Base-by-base conservation (phyloP, 2,888 invertebrate genomes). In the Lithophane ornitopus region DNA sequence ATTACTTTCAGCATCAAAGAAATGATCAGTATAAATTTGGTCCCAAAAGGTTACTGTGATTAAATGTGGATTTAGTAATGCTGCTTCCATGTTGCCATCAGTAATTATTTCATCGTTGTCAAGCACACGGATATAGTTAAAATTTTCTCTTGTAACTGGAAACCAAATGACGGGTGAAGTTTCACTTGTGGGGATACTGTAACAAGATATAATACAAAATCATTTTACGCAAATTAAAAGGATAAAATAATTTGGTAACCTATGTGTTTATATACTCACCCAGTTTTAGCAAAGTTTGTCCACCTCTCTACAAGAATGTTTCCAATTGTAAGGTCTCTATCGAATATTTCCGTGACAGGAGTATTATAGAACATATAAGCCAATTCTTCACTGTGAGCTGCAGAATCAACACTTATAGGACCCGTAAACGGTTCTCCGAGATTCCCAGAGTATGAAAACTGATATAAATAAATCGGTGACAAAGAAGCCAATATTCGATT, bases 231-330 rank as follows among this genome's bases (percentile, higher is more conserved):
- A 12, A 28, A n/a, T 12, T 22, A 11, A 34, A 16, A 26, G 1
- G 0, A 16, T 9, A 26, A 65, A 7, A 28, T 7, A 11, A 46
- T 41, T 44, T n/a, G 2, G 22, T 26, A 12, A 22, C 3, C 4
- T n/a, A 14, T 34, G 3, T 56, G 1, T 41, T n/a, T n/a, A n/a
- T n/a, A n/a, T n/a, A 84, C 93, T 88, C 87, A 96, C 96, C 94
- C 94, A 70, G 87, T 90, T 89, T 93, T 95, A 41, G 94, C 95
- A 86, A 96, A 96, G 76, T 94, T 95, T 0, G 94, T 94, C 96
- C 96, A 96, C 22, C 96, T 91, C 77, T 95, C 94, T 28, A 95
- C 87, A 8, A 96, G 86, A 74, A 95, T 91, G 14, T 95, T 91
- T 54, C 90, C 90, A 58, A 96, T 86, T 3, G 84, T 82, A 19